phyloP scores from a whole-genome alignment of 2,797 vertebrate genomes.

The Galago senegalensis region DNA sequence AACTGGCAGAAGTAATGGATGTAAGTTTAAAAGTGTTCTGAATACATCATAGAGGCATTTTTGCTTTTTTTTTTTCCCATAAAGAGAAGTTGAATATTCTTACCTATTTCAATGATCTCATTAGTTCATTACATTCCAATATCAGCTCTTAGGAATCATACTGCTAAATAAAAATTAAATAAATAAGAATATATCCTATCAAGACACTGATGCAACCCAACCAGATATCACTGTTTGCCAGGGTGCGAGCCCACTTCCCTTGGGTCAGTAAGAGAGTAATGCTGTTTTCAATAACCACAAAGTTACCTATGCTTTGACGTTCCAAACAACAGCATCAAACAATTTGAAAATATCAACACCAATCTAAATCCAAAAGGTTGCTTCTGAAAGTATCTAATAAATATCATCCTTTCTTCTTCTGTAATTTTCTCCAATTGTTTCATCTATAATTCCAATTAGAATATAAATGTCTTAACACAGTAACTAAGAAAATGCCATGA shows the following conservation, averaged over 20 bases:
- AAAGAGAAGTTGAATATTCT: neutral
- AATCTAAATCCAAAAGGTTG: neutral
- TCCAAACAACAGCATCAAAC: neutral
- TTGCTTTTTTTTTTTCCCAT: neutral
- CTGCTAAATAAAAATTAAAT: neutral
- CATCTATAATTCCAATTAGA: neutral
- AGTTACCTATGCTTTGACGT: neutral
- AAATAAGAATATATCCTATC: neutral
- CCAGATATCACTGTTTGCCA: neutral
- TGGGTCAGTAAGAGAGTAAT: neutral
- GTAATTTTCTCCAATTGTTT: neutral
- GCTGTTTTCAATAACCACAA: neutral
- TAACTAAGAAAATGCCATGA: too few relatives aligned
- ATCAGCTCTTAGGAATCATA: neutral
- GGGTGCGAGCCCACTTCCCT: neutral
- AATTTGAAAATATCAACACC: neutral
- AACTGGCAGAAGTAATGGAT: neutral
- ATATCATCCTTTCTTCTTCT: neutral
- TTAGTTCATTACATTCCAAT: neutral
- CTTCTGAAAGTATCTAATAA: neutral
- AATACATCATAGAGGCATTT: neutral
- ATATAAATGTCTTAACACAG: neutral
- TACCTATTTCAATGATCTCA: constrained; percentile 21
- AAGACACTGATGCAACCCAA: neutral
- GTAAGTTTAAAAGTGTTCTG: constrained; percentile 17